These are phyloP conservation scores for Pangasius mekongensis DNA, from an alignment of 2,797 vertebrate species.

Conservation along the genomic window DNA sequence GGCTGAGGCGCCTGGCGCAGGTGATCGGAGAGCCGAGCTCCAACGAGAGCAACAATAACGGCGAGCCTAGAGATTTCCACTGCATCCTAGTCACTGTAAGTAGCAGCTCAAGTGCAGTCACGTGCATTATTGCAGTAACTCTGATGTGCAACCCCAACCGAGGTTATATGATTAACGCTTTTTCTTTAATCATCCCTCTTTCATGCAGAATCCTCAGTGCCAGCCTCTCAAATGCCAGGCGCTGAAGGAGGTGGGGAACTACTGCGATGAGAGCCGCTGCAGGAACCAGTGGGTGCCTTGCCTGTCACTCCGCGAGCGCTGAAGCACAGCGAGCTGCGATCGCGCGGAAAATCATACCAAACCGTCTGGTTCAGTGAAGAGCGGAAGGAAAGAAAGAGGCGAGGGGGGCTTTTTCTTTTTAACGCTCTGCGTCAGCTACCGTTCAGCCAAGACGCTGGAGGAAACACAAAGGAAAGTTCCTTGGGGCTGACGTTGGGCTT, in stretches of 20 bases:
- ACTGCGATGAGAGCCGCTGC: slow-evolving; percentile 87
- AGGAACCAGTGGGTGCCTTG: slow-evolving; percentile 89
- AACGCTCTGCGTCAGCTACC: slow-evolving; percentile 44
- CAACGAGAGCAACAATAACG: slow-evolving; percentile 65
- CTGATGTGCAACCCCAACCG: neutral
- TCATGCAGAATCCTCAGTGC: slow-evolving; percentile 80
- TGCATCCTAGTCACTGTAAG: slow-evolving; percentile 93
- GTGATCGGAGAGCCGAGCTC: slow-evolving; percentile 76
- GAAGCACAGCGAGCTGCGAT: slow-evolving; percentile 63
- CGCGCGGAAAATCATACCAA: slow-evolving; percentile 49
- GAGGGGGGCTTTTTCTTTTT: slow-evolving; percentile 47
- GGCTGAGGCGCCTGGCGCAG: slow-evolving; percentile 80
- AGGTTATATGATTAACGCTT: neutral
- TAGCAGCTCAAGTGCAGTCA: neutral
- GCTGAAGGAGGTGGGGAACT: slow-evolving; percentile 82
- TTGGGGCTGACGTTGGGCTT: slow-evolving; percentile 45
- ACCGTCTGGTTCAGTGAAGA: slow-evolving; percentile 6
- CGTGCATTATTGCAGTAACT: neutral
- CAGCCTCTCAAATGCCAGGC: slow-evolving; percentile 83
- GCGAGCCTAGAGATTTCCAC: slow-evolving; percentile 88
- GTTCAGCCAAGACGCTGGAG: slow-evolving; percentile 51
- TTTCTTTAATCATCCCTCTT: neutral
- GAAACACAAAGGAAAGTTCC: slow-evolving; percentile 46
- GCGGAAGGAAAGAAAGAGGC: slow-evolving; percentile 39
- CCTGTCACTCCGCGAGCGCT: slow-evolving; percentile 84